Conservation (phyloP, 2,888 invertebrate genomes). For the Furcula furcula region DNA sequence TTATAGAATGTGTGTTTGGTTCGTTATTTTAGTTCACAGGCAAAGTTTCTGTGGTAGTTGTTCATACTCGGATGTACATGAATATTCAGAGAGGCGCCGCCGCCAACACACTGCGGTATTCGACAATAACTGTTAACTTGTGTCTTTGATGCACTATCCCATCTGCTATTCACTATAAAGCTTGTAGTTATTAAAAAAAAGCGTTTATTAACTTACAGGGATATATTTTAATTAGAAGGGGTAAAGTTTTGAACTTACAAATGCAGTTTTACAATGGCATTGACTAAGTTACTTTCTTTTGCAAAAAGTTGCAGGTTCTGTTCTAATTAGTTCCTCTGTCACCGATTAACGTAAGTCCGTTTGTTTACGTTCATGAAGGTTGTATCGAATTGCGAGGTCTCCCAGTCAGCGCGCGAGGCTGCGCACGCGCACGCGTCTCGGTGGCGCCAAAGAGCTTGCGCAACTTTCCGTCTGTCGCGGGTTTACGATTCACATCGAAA, state of each 20-base stretch:
- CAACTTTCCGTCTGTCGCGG: constrained; percentile 56
- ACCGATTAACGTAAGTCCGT: constrained; percentile 58
- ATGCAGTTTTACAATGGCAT: too few relatives aligned
- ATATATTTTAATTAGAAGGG: too few relatives aligned
- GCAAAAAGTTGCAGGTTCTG: constrained; percentile 30
- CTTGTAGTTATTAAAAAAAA: too few relatives aligned
- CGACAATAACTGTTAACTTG: constrained; percentile 73
- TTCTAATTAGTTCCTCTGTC: constrained; percentile 33
- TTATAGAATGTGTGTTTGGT: constrained; percentile 3
- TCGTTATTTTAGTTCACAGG: constrained; percentile 19
- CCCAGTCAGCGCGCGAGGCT: constrained; percentile 76
- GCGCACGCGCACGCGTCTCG: constrained; percentile 79
- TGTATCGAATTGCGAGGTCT: constrained; percentile 78
- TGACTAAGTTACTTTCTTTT: constrained; percentile 31
- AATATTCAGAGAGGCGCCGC: constrained; percentile 68
- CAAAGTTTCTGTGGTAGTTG: constrained; percentile 38
- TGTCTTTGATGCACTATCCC: constrained; percentile 50
- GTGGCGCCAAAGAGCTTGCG: constrained; percentile 73
- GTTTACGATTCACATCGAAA: constrained; percentile 60
- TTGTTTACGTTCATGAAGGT: constrained; percentile 79
- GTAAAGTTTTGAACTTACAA: constrained; percentile 6
- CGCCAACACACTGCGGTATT: constrained; percentile 35
- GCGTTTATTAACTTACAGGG: too few relatives aligned
- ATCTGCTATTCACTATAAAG: constrained; percentile 35
- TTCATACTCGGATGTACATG: constrained; percentile 56